These are phyloP conservation scores for Macaca nemestrina DNA, from an alignment of 2,113 vertebrate species.

Conservation along the genomic window DNA sequence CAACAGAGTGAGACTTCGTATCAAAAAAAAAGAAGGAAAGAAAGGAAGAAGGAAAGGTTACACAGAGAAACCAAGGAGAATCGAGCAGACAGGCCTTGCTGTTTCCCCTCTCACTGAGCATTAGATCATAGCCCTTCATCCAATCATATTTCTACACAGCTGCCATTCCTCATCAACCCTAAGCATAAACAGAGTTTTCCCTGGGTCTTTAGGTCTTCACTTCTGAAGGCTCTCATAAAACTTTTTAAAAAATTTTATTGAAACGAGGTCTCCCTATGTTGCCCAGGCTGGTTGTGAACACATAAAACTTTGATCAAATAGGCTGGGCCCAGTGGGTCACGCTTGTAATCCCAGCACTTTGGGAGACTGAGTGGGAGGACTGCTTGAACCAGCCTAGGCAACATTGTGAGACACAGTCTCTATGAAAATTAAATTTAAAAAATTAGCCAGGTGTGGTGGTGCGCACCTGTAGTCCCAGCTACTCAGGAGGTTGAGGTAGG, in stretches of 20 bases:
- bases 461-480: neutral
- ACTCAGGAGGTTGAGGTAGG: no score
- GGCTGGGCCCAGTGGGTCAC: no score
- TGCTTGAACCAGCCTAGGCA: neutral
- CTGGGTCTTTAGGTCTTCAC: neutral
- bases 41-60: neutral
- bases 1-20: no score
- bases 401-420: neutral
- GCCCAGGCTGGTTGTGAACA: no score
- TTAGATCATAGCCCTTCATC: neutral
- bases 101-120: neutral
- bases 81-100: neutral
- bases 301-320: no score
- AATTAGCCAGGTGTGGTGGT: neutral
- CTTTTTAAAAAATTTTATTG: neutral
- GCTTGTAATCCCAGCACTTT: no score
- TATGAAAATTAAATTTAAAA: neutral
- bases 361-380: neutral
- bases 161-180: neutral
- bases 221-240: neutral
- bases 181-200: neutral
- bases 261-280: no score
- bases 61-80: neutral
- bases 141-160: neutral
- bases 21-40: neutral